Evolutionary conservation across 2,888 invertebrate genomes (phyloP).

Genomic region (Cerceris rybyensis): DNA sequence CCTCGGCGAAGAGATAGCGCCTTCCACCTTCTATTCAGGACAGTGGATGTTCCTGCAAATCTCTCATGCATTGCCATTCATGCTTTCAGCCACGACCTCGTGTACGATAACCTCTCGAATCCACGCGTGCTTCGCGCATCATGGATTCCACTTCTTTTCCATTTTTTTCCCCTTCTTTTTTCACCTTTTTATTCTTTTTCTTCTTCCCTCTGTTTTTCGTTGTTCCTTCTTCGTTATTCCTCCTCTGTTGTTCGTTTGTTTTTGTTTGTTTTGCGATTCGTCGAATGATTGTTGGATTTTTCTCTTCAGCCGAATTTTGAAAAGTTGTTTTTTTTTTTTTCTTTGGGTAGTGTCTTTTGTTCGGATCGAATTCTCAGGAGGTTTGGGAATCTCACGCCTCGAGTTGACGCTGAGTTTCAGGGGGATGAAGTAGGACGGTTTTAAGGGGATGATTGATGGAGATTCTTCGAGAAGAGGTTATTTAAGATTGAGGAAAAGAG

Average conservation of each 20-base stretch:
- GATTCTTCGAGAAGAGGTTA: too few relatives aligned
- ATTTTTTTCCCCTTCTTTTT: conserved; percentile 9
- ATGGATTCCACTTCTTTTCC: neutral
- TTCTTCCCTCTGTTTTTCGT: conserved; percentile 4
- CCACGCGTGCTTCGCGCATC: conserved; percentile 15
- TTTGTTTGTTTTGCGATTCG: conserved; percentile 6
- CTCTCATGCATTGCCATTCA: conserved; percentile 49
- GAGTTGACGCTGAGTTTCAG: too few relatives aligned
- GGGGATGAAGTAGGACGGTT: too few relatives aligned
- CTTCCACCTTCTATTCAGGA: conserved; percentile 31
- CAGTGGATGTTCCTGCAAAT: conserved; percentile 25
- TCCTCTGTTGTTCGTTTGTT: neutral
- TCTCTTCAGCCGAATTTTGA: neutral
- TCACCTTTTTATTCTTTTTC: conserved; percentile 13
- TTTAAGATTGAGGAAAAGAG: too few relatives aligned
- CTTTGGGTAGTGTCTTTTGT: neutral
- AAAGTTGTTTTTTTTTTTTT: neutral
- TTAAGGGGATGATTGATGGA: too few relatives aligned
- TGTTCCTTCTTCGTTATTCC: neutral
- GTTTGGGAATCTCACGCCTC: neutral
- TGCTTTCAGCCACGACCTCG: conserved; percentile 38
- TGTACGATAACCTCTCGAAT: conserved; percentile 50
- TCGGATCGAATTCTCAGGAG: neutral
- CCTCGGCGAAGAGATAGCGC: conserved; percentile 25
- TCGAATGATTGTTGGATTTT: conserved; percentile 30